These are phyloP conservation scores for Picus viridis DNA, from an alignment of 2,797 vertebrate genomes.

Conservation along the genomic window DNA sequence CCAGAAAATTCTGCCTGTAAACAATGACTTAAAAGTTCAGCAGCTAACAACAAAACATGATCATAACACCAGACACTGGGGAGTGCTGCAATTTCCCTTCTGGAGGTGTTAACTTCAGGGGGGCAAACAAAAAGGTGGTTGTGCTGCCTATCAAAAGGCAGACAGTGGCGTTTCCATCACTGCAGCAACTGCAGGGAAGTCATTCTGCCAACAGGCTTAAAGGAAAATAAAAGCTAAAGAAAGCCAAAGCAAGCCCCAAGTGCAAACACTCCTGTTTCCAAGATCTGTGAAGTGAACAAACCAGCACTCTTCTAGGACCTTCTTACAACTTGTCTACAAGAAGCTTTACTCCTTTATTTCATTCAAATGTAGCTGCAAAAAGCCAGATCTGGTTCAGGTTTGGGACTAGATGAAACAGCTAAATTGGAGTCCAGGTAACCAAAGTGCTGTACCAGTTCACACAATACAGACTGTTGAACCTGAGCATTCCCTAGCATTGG, in stretches of 20 bases:
- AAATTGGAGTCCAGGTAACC: not conserved
- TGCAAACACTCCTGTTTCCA: not conserved
- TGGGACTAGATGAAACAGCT: not conserved
- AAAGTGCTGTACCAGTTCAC: not conserved
- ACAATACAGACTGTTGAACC: not conserved
- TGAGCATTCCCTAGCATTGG: not conserved
- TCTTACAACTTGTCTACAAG: not conserved
- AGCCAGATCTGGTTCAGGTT: not conserved
- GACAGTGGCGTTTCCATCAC: not conserved
- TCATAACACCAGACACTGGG: not conserved
- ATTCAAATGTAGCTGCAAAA: not conserved
- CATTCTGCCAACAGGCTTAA: not conserved
- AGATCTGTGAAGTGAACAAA: not conserved
- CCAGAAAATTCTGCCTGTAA: slow-evolving; percentile 3
- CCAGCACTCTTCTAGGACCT: not conserved
- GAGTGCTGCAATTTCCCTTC: not conserved
- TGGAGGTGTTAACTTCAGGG: not conserved
- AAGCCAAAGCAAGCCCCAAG: not conserved
- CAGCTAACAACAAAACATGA: not conserved
- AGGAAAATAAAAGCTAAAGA: not conserved
- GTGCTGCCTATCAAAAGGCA: not conserved
- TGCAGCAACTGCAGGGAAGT: not conserved
- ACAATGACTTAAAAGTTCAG: not conserved
- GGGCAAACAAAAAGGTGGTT: not conserved
- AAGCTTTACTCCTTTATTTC: not conserved